Evolutionary conservation across 2,113 vertebrate species (phyloP).

Genomic region (Fregata magnificens): DNA sequence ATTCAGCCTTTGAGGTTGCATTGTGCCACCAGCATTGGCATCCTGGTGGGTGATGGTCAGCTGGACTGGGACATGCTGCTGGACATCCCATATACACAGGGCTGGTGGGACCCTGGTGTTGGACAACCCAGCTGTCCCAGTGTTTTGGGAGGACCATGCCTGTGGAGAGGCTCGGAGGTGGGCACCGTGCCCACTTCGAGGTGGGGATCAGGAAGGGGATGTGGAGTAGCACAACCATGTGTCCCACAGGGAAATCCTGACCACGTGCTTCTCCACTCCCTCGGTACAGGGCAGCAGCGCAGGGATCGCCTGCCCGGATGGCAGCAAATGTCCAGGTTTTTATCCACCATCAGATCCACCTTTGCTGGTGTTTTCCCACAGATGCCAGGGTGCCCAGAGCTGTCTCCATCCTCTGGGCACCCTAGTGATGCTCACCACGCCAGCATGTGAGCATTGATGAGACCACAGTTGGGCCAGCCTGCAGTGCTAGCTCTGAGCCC

Average conservation of each 20-base stretch:
- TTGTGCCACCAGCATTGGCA: background rate
- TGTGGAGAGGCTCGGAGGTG: background rate
- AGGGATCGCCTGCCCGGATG: background rate
- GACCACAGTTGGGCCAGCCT: background rate
- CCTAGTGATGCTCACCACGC: background rate
- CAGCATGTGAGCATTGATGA: accelerated
- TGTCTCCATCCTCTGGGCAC: background rate
- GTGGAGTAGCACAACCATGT: background rate
- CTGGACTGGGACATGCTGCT: background rate
- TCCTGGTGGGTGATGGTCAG: background rate
- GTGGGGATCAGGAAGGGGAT: background rate
- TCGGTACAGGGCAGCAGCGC: background rate
- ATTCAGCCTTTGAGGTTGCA: background rate
- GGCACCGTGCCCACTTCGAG: background rate
- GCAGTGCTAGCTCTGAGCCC: background rate
- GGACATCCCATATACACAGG: background rate
- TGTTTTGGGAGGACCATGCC: background rate
- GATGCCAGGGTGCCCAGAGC: background rate
- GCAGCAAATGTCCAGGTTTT: background rate
- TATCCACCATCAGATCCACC: background rate
- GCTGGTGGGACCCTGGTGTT: background rate
- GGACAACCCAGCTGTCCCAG: background rate
- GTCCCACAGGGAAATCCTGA: background rate
- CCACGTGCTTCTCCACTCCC: background rate
- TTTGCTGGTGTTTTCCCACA: background rate